Percentiles rank a stretch among this genome's conserved stretches.
Evolutionary conservation across 1,140 invertebrate species (phyloP).

Genomic region (Adelges cooleyi): DNA sequence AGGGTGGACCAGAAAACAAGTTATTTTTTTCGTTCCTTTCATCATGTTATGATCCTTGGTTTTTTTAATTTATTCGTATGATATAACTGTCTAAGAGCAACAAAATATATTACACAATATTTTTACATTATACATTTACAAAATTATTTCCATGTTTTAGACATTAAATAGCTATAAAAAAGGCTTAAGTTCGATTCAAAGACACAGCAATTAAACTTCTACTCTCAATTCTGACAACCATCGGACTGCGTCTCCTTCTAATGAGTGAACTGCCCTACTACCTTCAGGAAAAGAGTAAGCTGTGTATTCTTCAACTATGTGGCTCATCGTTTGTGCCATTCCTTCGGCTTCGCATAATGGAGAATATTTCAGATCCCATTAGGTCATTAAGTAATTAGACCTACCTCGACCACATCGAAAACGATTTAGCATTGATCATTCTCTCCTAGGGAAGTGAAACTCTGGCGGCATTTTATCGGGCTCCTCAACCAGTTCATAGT

Average conservation of each 20-base stretch:
- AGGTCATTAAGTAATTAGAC: background rate
- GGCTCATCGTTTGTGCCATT: background rate
- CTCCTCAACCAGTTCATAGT: background rate
- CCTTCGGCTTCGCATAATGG: background rate
- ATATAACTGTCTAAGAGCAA: too few species aligned
- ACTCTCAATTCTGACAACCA: background rate
- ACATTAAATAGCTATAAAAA: too few species aligned
- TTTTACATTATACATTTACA: too few species aligned
- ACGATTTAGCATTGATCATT: background rate
- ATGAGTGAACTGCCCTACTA: background rate
- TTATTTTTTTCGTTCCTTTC: too few species aligned
- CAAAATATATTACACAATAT: too few species aligned
- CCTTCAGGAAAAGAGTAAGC: background rate
- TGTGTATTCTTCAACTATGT: conserved; percentile 10
- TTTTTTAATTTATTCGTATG: too few species aligned
- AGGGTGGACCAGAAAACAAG: too few species aligned
- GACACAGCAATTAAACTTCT: too few species aligned
- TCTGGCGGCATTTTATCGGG: background rate
- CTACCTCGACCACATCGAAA: background rate
- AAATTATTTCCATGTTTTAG: too few species aligned
- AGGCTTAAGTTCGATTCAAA: too few species aligned
- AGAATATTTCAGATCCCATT: background rate
- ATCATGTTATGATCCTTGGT: too few species aligned
- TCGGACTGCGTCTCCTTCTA: background rate
- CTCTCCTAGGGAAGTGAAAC: background rate